Evolutionary conservation across 2,888 invertebrate species (phyloP).

Genomic region (Cerastis rubricosa): DNA sequence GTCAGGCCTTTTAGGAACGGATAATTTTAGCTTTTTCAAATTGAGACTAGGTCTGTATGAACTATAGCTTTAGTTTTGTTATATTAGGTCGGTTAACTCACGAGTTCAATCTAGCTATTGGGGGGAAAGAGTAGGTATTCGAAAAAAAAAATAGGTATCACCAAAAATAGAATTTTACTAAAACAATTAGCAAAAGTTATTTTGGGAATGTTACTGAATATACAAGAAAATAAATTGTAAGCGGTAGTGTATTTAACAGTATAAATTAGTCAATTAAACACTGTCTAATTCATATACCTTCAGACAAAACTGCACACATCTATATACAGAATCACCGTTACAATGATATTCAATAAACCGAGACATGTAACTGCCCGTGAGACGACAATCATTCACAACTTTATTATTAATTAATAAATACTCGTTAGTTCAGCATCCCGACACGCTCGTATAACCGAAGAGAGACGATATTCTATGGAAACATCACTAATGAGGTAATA

Average conservation of each 20-base stretch:
- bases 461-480: slow-evolving; percentile 37
- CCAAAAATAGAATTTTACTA: too few species aligned
- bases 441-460: slow-evolving; percentile 59
- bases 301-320: slow-evolving; percentile 43
- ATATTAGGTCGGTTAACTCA: not conserved
- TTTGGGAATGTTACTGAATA: not conserved
- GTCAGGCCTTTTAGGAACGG: not conserved
- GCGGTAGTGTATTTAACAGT: not conserved
- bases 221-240: not conserved
- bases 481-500: slow-evolving; percentile 55
- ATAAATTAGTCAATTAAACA: slow-evolving; percentile 23
- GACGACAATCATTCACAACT: slow-evolving; percentile 57
- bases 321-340: slow-evolving; percentile 52
- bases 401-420: slow-evolving; percentile 63
- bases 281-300: slow-evolving; percentile 19
- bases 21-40: not conserved
- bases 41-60: not conserved
- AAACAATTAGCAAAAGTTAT: not conserved
- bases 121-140: not conserved
- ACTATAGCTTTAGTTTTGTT: not conserved
- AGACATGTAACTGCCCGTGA: slow-evolving; percentile 43
- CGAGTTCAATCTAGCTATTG: not conserved
- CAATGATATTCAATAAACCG: slow-evolving; percentile 34
- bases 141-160: too few species aligned
- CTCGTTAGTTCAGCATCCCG: slow-evolving; percentile 63